phyloP scores from a whole-genome alignment of 64 coral and sea anemone genomes.

The Pocillopora damicornis region DNA sequence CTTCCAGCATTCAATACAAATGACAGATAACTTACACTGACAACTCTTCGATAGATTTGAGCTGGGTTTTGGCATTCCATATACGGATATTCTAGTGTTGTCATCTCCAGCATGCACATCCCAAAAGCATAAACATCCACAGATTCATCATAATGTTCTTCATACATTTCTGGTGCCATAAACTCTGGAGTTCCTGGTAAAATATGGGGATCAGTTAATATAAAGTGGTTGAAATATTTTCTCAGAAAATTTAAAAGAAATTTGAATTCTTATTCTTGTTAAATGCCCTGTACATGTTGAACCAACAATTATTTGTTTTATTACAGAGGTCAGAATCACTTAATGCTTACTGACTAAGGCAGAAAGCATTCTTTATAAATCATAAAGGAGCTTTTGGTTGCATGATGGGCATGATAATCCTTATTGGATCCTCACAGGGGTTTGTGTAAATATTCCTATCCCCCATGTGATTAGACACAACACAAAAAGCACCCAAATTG shows the following conservation, averaged over 20 bases:
- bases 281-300: not conserved
- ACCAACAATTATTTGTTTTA: too few species aligned
- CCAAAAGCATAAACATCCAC: constrained; percentile 99
- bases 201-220: not conserved
- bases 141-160: constrained; percentile 98
- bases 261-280: not conserved
- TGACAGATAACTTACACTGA: constrained; percentile 72
- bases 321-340: too few species aligned
- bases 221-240: not conserved
- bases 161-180: constrained; percentile 99
- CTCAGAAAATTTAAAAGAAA: not conserved
- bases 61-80: constrained; percentile 99
- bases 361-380: too few species aligned
- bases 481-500: too few species aligned
- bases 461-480: too few species aligned
- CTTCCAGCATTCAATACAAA: too few species aligned
- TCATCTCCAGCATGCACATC: constrained; percentile 99
- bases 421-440: too few species aligned
- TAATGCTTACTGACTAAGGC: too few species aligned
- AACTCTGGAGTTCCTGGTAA: constrained; percentile 90
- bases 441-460: too few species aligned
- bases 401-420: too few species aligned
- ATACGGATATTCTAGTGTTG: constrained; percentile 96
- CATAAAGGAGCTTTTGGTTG: too few species aligned
- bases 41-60: constrained; percentile 96